A percentile compares a stretch with the other conserved stretches of the same genome.
phyloP scores from a whole-genome alignment of 2,113 vertebrate genomes.

The Myrmecophaga tridactyla region DNA sequence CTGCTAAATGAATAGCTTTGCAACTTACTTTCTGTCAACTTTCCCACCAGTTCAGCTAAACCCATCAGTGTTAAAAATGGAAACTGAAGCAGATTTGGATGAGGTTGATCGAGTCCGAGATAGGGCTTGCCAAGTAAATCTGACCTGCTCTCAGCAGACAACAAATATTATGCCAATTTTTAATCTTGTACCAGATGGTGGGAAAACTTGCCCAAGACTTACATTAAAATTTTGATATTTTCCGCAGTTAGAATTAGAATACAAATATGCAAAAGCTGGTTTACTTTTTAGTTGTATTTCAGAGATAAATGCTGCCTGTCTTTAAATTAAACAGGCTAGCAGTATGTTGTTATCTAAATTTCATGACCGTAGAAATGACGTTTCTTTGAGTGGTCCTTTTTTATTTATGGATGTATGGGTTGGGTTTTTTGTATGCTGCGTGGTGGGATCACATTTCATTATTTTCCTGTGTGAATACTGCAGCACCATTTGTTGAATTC shows the following conservation, averaged over 20 bases:
- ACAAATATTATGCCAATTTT: not conserved
- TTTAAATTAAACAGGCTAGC: not conserved
- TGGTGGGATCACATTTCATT: no score
- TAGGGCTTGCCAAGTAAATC: not conserved
- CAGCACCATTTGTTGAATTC: no score
- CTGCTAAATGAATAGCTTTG: not conserved
- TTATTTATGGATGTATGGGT: no score
- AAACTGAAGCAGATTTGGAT: slow-evolving; percentile 30
- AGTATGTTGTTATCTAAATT: not conserved
- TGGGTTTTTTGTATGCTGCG: no score
- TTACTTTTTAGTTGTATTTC: not conserved
- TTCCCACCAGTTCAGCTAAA: not conserved
- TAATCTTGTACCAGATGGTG: not conserved
- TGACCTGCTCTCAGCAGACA: not conserved
- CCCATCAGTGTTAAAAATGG: not conserved
- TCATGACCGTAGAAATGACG: slow-evolving; percentile 7
- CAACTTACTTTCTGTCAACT: not conserved
- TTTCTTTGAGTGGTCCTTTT: not conserved
- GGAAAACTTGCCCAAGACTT: not conserved
- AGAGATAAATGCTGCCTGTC: not conserved
- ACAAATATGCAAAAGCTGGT: not conserved
- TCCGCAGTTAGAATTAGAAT: slow-evolving; percentile 6
- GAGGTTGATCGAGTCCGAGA: not conserved
- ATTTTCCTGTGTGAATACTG: no score
- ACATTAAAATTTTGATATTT: not conserved